A percentile compares a stretch with the other conserved stretches of the same genome.
Conservation (phyloP, 2,888 invertebrate genomes). For the Nematopogon swammerdamellus region DNA sequence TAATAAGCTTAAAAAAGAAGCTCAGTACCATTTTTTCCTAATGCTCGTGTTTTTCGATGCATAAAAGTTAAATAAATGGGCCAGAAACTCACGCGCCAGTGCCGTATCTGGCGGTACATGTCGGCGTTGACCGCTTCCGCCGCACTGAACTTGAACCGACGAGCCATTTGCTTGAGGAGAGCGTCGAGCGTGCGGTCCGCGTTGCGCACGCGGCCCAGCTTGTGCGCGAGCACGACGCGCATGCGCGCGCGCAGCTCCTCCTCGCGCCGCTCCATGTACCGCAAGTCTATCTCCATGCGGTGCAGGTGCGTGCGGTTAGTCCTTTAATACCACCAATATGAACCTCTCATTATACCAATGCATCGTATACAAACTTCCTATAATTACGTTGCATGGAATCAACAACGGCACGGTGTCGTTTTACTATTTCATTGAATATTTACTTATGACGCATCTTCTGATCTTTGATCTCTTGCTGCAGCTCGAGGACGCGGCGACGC, state of each 20-base stretch:
- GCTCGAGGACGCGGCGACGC: constrained; percentile 59
- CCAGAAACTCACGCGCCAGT: constrained; percentile 30
- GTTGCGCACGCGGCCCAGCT: constrained; percentile 35
- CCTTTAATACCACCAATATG: no score
- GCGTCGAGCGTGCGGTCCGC: constrained; percentile 42
- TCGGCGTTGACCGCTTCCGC: constrained; percentile 6
- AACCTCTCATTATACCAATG: no score
- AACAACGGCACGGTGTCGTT: no score
- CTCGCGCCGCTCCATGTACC: constrained; percentile 62
- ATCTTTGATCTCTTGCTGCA: constrained; percentile 62
- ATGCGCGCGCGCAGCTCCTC: constrained; percentile 50
- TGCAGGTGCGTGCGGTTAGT: constrained; percentile 64
- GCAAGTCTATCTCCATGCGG: constrained; percentile 67
- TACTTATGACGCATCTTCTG: constrained; percentile 62
- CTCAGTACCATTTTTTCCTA: no score
- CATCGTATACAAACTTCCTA: no score
- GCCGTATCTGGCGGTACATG: constrained; percentile 23
- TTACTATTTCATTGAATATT: no score
- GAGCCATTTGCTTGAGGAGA: constrained; percentile 35
- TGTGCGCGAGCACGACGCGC: constrained; percentile 38
- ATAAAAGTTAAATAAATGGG: no score
- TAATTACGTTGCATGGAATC: no score
- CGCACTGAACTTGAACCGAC: constrained; percentile 36
- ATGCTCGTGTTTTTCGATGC: no score
- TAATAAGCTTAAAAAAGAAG: no score